Base-by-base conservation (phyloP, 1,140 invertebrate species). In the Coboldia fuscipes region DNA sequence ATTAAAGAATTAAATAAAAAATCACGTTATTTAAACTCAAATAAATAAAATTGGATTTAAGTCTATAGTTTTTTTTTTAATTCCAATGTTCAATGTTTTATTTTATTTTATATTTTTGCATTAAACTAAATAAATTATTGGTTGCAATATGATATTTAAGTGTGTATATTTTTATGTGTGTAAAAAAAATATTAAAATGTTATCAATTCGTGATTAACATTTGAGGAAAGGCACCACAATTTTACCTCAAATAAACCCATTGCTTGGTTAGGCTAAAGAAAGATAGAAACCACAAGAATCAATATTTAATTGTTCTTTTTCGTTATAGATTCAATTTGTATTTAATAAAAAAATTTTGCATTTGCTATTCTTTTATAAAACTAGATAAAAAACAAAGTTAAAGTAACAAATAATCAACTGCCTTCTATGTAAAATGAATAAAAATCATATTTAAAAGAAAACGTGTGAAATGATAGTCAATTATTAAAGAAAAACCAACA, bases 221-320 rank as follows among this genome's bases (percentile, higher is more conserved):
- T 15, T 29, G 27, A 29, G 27, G 30, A 32, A 14, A 32, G 16
- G 30, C 12, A 27, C 12, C 24, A 27, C 37, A 47, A 39, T 50
- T 51, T 49, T 54, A 54, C 51, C 51, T 54, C 51, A 46, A 54
- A 52, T 36, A 50, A 45, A 54, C 49, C 51, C 44, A 47, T 42
- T 45, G 54, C 52, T 44, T 51, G 45, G 48, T 49, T 54, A 41
- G 51, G 45, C 51, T 54, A 42, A 14, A 18, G 15, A 14, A 30
- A 30, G 17, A 30, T 16, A n/a, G 12, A n/a, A 27, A 30, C 14
- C 14, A 14, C 14, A 12, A 30, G 17, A 30, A 30, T 14, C 13
- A 30, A 17, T 30, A 14, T 16, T 30, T 17, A 30, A 3, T 38
- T 29, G 17, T 34, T 30, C 13, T 30, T 31, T 37, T 37, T 37